phyloP scores from a whole-genome alignment of 2,888 invertebrate species.

The Watsonalla cultraria region DNA sequence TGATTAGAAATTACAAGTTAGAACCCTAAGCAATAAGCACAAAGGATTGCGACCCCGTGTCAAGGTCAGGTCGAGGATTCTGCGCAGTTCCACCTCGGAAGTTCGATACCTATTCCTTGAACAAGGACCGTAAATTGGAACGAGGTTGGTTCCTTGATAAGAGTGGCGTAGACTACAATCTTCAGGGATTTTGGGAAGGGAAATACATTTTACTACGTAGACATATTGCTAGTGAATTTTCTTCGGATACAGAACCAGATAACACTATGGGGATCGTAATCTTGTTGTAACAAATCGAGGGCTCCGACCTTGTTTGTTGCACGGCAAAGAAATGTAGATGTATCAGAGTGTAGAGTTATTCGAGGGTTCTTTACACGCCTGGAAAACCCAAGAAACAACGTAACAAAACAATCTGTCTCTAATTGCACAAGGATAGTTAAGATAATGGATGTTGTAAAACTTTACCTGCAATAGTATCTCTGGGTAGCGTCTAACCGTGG shows the following conservation, averaged over 20 bases:
- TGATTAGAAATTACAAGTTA: too few relatives aligned
- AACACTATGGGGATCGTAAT: too few relatives aligned
- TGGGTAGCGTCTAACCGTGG: background rate
- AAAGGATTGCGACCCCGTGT: constrained; percentile 57
- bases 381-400: background rate
- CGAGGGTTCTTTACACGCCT: background rate
- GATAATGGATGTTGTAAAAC: background rate
- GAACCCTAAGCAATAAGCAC: constrained; percentile 37
- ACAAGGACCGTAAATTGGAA: constrained; percentile 31
- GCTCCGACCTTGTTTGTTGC: background rate
- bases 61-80: constrained; percentile 74
- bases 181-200: background rate
- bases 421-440: background rate
- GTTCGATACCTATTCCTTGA: constrained; percentile 17
- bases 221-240: too few relatives aligned
- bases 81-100: constrained; percentile 48
- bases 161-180: constrained; percentile 2
- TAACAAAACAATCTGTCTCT: constrained; percentile 1
- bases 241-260: too few relatives aligned
- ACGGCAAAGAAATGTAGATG: background rate
- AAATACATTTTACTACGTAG: background rate
- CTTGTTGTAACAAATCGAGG: background rate
- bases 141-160: constrained; percentile 24
- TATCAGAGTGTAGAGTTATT: background rate
- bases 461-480: background rate